These are phyloP conservation scores for Dromococcyx pavoninus DNA, from an alignment of 2,797 vertebrate species.

Conservation along the genomic window DNA sequence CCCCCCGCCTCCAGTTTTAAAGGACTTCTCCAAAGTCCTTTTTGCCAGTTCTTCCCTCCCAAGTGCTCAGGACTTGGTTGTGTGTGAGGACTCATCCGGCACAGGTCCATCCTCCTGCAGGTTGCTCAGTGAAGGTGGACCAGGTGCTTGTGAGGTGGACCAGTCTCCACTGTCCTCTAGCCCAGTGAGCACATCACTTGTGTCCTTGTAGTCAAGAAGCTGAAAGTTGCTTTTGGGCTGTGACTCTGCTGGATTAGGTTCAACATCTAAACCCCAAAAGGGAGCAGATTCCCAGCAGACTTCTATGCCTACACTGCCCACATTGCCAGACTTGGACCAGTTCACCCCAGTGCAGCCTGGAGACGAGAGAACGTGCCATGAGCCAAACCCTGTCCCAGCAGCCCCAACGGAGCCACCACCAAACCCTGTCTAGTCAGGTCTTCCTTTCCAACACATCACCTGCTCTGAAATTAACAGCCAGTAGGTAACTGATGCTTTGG, in stretches of 20 bases:
- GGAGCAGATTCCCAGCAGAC: background rate
- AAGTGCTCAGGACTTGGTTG: background rate
- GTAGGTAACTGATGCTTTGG: background rate
- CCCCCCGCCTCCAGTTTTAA: background rate
- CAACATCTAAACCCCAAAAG: background rate
- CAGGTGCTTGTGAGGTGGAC: background rate
- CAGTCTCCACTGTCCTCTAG: background rate
- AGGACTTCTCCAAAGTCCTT: background rate
- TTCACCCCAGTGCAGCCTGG: background rate
- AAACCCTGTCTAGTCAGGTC: background rate
- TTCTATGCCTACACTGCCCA: background rate
- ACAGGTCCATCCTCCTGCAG: background rate
- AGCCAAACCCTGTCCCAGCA: background rate
- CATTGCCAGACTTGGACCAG: accelerated
- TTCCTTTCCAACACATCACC: background rate
- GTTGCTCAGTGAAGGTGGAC: background rate
- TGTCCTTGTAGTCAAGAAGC: background rate
- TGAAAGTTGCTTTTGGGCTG: background rate
- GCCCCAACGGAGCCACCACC: background rate
- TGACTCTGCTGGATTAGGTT: background rate
- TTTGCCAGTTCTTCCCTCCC: background rate
- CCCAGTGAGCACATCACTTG: background rate
- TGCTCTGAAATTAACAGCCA: background rate
- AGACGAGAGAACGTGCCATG: accelerated
- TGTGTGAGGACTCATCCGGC: background rate